These are phyloP conservation scores for Rhingia rostrata DNA, from an alignment of 2,888 invertebrate genomes.

Conservation along the genomic window DNA sequence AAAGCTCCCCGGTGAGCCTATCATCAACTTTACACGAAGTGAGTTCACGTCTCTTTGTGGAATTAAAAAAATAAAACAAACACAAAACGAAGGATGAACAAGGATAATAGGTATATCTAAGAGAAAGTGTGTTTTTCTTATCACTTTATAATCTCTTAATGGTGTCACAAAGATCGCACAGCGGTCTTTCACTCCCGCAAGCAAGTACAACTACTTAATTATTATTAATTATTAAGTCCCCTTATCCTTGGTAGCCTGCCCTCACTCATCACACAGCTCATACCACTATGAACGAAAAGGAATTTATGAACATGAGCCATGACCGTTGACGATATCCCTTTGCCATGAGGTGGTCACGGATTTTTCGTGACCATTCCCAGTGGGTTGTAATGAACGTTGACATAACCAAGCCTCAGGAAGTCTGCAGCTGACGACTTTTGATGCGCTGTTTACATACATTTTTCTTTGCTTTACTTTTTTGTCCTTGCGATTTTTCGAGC, in stretches of 20 bases:
- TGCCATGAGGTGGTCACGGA: constrained; percentile 43
- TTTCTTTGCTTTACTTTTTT: neutral
- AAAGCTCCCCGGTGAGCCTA: constrained; percentile 54
- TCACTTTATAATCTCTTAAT: constrained; percentile 34
- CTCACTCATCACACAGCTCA: neutral
- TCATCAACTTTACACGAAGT: constrained; percentile 63
- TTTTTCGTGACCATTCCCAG: constrained; percentile 25
- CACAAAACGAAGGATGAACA: constrained; percentile 6
- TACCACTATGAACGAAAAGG: constrained; percentile 3
- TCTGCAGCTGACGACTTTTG: constrained; percentile 26
- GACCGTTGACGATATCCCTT: constrained; percentile 10
- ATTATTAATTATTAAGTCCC: constrained; percentile 48
- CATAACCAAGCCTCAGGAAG: constrained; percentile 8
- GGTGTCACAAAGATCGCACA: constrained; percentile 33
- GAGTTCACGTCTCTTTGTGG: constrained; percentile 21
- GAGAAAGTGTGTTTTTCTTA: constrained; percentile 6
- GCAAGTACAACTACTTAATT: constrained; percentile 32
- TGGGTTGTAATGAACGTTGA: constrained; percentile 12
- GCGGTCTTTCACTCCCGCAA: constrained; percentile 1
- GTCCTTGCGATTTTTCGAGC: neutral
- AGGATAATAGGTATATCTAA: neutral
- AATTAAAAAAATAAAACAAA: neutral
- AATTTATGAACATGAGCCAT: constrained; percentile 3
- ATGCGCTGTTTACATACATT: constrained; percentile 1
- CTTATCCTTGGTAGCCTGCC: constrained; percentile 7